Evolutionary conservation across 2,888 invertebrate genomes (phyloP), one percentile per base, ranked within the genome.

Genomic region (Sepiola atlantica): DNA sequence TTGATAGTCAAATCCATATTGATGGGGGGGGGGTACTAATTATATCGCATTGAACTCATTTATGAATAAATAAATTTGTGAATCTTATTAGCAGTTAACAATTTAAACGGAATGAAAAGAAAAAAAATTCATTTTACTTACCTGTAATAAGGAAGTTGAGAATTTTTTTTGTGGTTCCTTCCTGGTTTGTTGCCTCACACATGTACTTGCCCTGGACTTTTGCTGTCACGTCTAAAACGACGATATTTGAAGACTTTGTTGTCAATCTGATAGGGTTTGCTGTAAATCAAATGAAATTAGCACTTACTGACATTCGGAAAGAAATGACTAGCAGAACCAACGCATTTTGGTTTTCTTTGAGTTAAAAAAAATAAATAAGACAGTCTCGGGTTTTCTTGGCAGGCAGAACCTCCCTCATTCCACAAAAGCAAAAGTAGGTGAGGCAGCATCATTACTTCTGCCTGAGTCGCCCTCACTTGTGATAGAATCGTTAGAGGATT

Each of bases 121-220:
- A 24, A 92, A 35, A 45, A 24, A 1, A n/a, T 18, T 18, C n/a
- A n/a, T n/a, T n/a, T n/a, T n/a, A n/a, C 57, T 96, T 95, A 97
- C 97, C 96, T 93, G 99, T 98, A 1, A 99, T 99, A 95, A 98
- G 98, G 91, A 99, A 98, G 94, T 98, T 98, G 94, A 99, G 98
- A 95, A 98, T 98, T 94, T 98, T 98, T 57, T 98, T 98, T 10
- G 98, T 98, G n/a, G 98, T 98, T 92, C 99, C 99, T 97, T 99
- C 98, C 0, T 98, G 98, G 97, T 99, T 99, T 95, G 98, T 98
- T 0, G 99, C 99, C 96, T 98, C 98, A 96, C 98, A 98, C 2
- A 98, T 98, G 97, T 99, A 99, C 94, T 35, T 45, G 20, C 94
- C 94, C 35, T 35, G 35, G 8, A 54, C 93, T 28, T 32, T 94